A percentile compares a stretch with the other conserved stretches of the same genome.
Evolutionary conservation across 1,140 invertebrate genomes (phyloP).

Genomic region (Penaeus vannamei): DNA sequence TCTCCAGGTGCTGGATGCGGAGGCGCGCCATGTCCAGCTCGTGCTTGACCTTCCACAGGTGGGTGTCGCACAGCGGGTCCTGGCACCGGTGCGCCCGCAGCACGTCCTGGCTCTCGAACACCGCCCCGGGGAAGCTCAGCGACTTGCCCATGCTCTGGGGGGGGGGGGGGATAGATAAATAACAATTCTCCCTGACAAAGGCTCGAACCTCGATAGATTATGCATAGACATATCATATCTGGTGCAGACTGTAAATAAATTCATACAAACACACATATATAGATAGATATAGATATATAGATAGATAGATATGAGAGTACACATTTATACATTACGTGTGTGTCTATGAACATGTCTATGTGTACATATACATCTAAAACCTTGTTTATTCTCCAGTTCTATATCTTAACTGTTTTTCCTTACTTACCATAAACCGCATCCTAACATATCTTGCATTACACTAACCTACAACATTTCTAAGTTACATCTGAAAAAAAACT

Average conservation of each 20-base stretch:
- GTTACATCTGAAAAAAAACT: no score
- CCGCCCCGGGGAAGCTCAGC: slow-evolving; percentile 88
- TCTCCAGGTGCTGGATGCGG: slow-evolving; percentile 86
- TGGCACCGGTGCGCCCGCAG: slow-evolving; percentile 60
- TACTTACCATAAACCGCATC: no score
- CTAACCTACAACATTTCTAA: no score
- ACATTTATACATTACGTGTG: neutral
- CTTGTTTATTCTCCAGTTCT: no score
- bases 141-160: slow-evolving; percentile 83
- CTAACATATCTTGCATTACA: no score
- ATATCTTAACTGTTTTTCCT: no score
- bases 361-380: no score
- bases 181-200: neutral
- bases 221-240: no score
- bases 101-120: slow-evolving; percentile 84
- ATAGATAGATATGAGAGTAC: neutral
- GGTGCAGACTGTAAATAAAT: no score
- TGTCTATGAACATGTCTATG: no score
- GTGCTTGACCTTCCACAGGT: slow-evolving; percentile 88
- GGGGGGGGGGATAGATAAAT: neutral
- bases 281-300: neutral
- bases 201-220: no score
- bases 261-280: no score
- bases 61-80: slow-evolving; percentile 71
- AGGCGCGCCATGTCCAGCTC: slow-evolving; percentile 88